phyloP scores from a whole-genome alignment of 2,113 vertebrate species.

The Pteronura brasiliensis region DNA sequence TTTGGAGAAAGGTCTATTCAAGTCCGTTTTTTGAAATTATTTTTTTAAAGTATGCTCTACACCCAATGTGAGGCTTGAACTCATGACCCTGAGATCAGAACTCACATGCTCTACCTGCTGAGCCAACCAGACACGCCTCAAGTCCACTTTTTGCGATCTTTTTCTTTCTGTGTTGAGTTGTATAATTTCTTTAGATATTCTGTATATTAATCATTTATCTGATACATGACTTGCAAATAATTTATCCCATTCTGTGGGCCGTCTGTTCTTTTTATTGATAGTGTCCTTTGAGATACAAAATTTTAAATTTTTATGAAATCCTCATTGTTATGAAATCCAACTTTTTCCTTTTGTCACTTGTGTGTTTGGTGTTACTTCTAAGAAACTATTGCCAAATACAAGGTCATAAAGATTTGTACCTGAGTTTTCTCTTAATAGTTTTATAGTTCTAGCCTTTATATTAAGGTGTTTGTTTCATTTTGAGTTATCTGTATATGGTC shows the following conservation, averaged over 20 bases:
- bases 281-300: not conserved
- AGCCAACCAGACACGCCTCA: not conserved
- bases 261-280: not conserved
- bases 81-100: not conserved
- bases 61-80: not conserved
- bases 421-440: not conserved
- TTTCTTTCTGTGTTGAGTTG: not conserved
- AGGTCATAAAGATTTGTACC: not conserved
- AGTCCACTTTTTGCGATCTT: not conserved
- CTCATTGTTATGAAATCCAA: not conserved
- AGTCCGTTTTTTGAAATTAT: not conserved
- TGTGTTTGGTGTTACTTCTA: not conserved
- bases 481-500: not conserved
- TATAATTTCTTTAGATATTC: not conserved
- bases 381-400: not conserved
- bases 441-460: not conserved
- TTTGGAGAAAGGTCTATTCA: not conserved
- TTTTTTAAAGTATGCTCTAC: not conserved
- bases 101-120: not conserved
- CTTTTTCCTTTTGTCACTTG: not conserved
- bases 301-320: not conserved
- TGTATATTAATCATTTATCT: not conserved
- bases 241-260: not conserved
- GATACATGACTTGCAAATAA: not conserved
- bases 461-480: not conserved